phyloP scores from a whole-genome alignment of 2,797 vertebrate genomes.

The Acanthornis magna region DNA sequence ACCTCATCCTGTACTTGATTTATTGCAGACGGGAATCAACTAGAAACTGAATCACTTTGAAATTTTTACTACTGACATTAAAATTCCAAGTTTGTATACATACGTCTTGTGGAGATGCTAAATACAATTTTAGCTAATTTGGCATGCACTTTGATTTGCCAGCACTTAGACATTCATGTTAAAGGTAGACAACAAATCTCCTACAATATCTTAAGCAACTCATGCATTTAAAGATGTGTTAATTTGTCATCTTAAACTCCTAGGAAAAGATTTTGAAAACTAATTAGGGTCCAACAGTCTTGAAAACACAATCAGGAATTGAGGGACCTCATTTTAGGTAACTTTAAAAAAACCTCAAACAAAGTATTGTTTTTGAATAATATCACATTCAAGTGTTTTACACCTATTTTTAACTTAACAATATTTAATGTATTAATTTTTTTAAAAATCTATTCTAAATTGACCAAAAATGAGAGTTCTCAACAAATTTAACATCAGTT shows the following conservation, averaged over 20 bases:
- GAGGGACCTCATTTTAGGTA: neutral
- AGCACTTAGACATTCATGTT: neutral
- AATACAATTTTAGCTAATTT: constrained; percentile 60
- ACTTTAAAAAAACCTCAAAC: neutral
- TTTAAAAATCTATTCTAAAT: constrained; percentile 18
- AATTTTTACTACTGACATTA: constrained; percentile 78
- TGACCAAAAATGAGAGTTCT: constrained; percentile 33
- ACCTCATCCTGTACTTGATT: constrained; percentile 86
- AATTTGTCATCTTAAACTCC: constrained; percentile 16
- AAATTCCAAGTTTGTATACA: constrained; percentile 73
- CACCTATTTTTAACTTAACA: neutral
- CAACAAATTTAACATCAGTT: constrained; percentile 51
- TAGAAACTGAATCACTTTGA: constrained; percentile 78
- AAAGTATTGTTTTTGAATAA: neutral
- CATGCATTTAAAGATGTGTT: neutral
- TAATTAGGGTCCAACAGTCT: neutral
- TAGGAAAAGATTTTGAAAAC: constrained; percentile 21
- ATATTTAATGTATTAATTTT: neutral
- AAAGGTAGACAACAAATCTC: constrained; percentile 19
- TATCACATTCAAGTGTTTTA: neutral
- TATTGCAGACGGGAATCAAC: constrained; percentile 86
- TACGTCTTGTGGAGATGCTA: constrained; percentile 53
- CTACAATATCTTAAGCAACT: constrained; percentile 27
- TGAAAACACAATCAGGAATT: neutral
- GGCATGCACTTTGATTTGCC: constrained; percentile 38